Conservation (phyloP, 2,888 invertebrate genomes). For the Protonemura montana region DNA sequence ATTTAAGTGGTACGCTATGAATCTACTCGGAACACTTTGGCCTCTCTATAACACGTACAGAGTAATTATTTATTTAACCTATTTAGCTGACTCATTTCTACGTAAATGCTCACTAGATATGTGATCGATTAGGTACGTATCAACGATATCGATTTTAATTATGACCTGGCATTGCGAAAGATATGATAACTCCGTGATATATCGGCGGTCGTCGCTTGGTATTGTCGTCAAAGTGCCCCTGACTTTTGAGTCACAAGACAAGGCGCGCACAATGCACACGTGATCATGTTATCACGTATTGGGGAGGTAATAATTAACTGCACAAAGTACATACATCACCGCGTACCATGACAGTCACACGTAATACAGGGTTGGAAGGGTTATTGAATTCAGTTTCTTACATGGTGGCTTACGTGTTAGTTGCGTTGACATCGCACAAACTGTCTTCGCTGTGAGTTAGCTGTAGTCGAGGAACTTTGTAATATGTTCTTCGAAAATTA, state of each 20-base stretch:
- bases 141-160: background rate
- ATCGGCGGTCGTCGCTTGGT: background rate
- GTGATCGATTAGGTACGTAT: background rate
- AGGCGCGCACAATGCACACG: background rate
- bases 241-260: background rate
- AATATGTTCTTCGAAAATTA: too few relatives aligned
- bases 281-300: background rate
- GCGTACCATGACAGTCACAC: too few relatives aligned
- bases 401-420: too few relatives aligned
- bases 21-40: background rate
- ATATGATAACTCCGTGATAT: background rate
- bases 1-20: background rate
- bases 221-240: background rate
- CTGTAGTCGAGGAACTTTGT: too few relatives aligned
- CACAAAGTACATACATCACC: too few relatives aligned
- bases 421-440: too few relatives aligned
- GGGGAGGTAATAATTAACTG: background rate
- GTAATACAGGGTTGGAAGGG: too few relatives aligned
- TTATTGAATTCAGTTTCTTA: too few relatives aligned
- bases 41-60: background rate
- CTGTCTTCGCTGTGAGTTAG: too few relatives aligned
- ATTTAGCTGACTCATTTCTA: conserved; percentile 7
- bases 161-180: background rate
- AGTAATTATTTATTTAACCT: background rate
- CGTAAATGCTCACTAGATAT: background rate